These are phyloP conservation scores for Octodon degus DNA, from an alignment of 2,113 vertebrate species.

Conservation along the genomic window DNA sequence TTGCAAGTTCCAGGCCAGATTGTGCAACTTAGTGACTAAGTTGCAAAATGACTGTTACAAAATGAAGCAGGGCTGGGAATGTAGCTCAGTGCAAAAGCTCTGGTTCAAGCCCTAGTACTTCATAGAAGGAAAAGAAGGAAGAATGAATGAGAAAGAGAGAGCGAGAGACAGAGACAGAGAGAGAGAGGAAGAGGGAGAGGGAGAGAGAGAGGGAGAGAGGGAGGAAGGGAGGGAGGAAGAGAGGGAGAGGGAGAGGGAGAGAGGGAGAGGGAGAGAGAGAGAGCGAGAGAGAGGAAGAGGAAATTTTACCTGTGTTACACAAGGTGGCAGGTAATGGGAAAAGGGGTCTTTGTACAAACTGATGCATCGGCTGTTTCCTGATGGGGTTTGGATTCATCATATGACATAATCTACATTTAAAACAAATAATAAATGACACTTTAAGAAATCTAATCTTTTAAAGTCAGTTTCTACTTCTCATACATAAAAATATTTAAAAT, in stretches of 20 bases:
- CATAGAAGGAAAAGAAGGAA: neutral
- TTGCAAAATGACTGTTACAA: neutral
- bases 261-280: no score
- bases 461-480: conserved; percentile 54
- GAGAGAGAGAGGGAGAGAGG: no score
- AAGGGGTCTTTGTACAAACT: conserved; percentile 48
- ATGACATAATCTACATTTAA: conserved; percentile 76
- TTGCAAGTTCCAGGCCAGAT: neutral
- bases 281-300: neutral
- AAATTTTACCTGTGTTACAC: conserved; percentile 81
- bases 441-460: conserved; percentile 49
- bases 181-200: no score
- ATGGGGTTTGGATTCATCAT: neutral
- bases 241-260: no score
- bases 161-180: no score
- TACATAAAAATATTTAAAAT: neutral
- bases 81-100: neutral
- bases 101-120: neutral
- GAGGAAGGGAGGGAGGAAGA: no score
- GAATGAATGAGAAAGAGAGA: neutral
- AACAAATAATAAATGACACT: conserved; percentile 46
- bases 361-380: conserved; percentile 74
- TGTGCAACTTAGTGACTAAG: neutral
- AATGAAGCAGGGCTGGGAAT: neutral
- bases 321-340: conserved; percentile 39